Percentiles rank a stretch among this genome's conserved stretches.
Conservation (phyloP, 2,113 vertebrate genomes). For the Turnix velox region DNA sequence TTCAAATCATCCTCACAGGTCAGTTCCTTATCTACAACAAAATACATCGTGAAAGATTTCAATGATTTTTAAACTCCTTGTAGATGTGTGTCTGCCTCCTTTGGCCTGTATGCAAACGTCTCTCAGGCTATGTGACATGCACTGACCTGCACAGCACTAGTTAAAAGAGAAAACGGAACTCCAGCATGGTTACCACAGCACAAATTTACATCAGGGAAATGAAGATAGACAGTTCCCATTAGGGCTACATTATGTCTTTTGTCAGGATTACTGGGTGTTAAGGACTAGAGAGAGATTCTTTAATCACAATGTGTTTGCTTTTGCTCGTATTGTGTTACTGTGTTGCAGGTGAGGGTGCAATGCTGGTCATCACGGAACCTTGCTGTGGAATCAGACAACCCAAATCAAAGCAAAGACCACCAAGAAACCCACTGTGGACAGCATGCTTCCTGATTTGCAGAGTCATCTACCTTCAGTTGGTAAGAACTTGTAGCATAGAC, state of each 20-base stretch:
- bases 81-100: not conserved
- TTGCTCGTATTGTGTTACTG: not conserved
- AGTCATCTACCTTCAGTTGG: not conserved
- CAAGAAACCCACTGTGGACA: not conserved
- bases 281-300: not conserved
- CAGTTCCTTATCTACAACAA: not conserved
- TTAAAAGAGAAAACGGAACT: not conserved
- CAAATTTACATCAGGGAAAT: not conserved
- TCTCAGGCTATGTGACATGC: not conserved
- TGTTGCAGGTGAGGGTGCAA: not conserved
- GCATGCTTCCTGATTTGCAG: not conserved
- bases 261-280: not conserved
- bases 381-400: not conserved
- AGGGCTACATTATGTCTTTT: not conserved
- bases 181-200: not conserved
- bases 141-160: accelerated
- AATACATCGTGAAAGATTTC: not conserved
- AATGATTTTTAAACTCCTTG: not conserved
- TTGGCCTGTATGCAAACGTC: not conserved
- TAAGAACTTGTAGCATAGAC: not conserved
- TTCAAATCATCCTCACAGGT: not conserved
- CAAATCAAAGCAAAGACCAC: not conserved
- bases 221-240: not conserved
- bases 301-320: not conserved
- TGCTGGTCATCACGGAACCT: not conserved